phyloP scores from a whole-genome alignment of 1,140 invertebrate species.

The Drosophila subobscura region DNA sequence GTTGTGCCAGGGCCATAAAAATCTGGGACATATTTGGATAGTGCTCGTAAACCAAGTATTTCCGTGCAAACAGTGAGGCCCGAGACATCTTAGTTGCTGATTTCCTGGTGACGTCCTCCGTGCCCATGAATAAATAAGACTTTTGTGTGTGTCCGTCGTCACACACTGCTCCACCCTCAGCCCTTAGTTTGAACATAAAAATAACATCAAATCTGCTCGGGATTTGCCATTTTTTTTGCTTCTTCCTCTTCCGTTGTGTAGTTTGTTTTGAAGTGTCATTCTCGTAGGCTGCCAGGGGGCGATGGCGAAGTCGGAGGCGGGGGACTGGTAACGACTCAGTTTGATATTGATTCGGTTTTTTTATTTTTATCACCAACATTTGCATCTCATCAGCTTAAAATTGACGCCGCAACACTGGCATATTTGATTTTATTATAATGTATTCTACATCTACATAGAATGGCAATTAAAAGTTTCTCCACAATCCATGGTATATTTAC shows the following conservation, averaged over 20 bases:
- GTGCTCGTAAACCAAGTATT: slow-evolving; percentile 26
- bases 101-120: slow-evolving; percentile 31
- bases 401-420: slow-evolving; percentile 46
- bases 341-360: slow-evolving; percentile 68
- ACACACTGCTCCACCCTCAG: slow-evolving; percentile 2
- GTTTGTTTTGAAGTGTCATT: slow-evolving; percentile 51
- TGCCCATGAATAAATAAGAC: slow-evolving; percentile 54
- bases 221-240: slow-evolving; percentile 34
- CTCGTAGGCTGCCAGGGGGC: slow-evolving; percentile 1
- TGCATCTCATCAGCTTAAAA: slow-evolving; percentile 72
- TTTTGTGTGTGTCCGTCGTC: slow-evolving; percentile 37
- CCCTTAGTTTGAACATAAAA: slow-evolving; percentile 63
- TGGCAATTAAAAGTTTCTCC: slow-evolving; percentile 55
- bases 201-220: slow-evolving; percentile 71
- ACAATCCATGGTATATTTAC: slow-evolving; percentile 30
- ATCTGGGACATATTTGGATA: slow-evolving; percentile 22
- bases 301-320: not conserved
- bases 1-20: slow-evolving; percentile 32
- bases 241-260: slow-evolving; percentile 27
- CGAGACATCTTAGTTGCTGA: slow-evolving; percentile 24
- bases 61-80: not conserved
- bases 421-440: slow-evolving; percentile 69
- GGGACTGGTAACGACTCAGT: slow-evolving; percentile 55
- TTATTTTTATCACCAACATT: slow-evolving; percentile 67
- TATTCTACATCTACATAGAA: slow-evolving; percentile 37